A percentile compares a stretch with the other conserved stretches of the same genome.
phyloP scores from a whole-genome alignment of 1,140 invertebrate species.

The Semibalanus balanoides region DNA sequence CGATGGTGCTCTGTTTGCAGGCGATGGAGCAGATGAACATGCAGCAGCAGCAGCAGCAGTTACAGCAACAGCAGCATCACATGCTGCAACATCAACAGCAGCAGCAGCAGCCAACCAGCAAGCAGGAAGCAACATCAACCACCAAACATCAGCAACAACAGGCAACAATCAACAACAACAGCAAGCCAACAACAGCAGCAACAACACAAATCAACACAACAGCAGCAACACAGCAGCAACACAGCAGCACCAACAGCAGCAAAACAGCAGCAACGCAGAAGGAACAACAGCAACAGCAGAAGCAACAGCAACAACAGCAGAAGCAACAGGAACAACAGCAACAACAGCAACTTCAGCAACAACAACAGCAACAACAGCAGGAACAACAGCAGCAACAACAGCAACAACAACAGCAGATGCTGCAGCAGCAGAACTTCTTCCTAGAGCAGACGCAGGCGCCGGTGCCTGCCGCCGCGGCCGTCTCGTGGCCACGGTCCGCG shows the following conservation, averaged over 20 bases:
- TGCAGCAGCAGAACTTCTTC: background rate
- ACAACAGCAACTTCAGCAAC: background rate
- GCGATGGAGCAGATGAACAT: background rate
- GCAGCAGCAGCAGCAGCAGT: background rate
- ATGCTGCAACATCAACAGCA: too few relatives aligned
- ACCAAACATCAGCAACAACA: too few relatives aligned
- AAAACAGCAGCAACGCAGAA: background rate
- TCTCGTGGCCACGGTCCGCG: constrained; percentile 8
- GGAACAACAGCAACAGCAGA: background rate
- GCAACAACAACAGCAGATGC: background rate
- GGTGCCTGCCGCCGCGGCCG: background rate
- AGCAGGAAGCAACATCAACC: too few relatives aligned
- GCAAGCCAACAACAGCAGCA: too few relatives aligned
- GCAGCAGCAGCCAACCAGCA: too few relatives aligned
- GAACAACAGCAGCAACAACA: background rate
- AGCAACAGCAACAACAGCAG: background rate
- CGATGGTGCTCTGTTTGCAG: background rate
- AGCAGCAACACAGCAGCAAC: too few relatives aligned
- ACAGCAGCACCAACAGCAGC: too few relatives aligned
- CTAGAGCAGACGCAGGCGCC: background rate
- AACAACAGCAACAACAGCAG: background rate
- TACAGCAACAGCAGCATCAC: background rate
- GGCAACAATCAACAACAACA: too few relatives aligned
- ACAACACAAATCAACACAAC: too few relatives aligned
- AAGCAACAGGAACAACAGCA: background rate